Evolutionary conservation across 2,888 invertebrate species (phyloP).

Genomic region (Carcina quercana): DNA sequence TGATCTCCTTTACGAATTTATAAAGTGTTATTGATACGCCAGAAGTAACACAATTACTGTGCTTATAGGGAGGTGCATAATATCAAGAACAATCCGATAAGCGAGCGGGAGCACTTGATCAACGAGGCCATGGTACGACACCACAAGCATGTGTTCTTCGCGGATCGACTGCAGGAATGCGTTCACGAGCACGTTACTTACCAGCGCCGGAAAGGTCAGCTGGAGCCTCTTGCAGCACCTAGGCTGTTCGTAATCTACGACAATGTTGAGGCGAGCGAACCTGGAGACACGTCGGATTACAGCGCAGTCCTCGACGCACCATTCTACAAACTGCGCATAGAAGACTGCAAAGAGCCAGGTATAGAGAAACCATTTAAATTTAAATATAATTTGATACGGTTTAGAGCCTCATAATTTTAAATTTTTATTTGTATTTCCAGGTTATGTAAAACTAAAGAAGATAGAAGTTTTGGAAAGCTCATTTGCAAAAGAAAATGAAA

Average conservation of each 20-base stretch:
- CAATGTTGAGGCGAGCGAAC: constrained; percentile 81
- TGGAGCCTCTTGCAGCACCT: constrained; percentile 76
- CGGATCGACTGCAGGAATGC: constrained; percentile 80
- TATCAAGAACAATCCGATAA: constrained; percentile 63
- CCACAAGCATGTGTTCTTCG: constrained; percentile 78
- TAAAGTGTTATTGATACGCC: no score
- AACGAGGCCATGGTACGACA: constrained; percentile 71
- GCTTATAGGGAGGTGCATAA: constrained; percentile 65
- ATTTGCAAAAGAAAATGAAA: constrained; percentile 39
- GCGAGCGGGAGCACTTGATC: constrained; percentile 59
- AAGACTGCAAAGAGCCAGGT: constrained; percentile 67
- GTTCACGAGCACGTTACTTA: constrained; percentile 77
- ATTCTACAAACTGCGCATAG: constrained; percentile 77
- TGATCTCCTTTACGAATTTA: no score
- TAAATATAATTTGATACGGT: background rate
- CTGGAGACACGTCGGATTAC: constrained; percentile 75
- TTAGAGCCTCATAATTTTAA: background rate
- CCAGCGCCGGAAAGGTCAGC: constrained; percentile 35
- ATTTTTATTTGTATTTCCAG: constrained; percentile 44
- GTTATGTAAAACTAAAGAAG: constrained; percentile 73
- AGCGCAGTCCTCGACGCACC: constrained; percentile 75
- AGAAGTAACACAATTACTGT: no score
- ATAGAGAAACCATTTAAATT: constrained; percentile 6
- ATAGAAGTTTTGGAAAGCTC: constrained; percentile 65
- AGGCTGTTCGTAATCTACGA: constrained; percentile 82